Evolutionary conservation across 2,888 invertebrate species (phyloP).

Genomic region (Eudasyphora cyanicolor): DNA sequence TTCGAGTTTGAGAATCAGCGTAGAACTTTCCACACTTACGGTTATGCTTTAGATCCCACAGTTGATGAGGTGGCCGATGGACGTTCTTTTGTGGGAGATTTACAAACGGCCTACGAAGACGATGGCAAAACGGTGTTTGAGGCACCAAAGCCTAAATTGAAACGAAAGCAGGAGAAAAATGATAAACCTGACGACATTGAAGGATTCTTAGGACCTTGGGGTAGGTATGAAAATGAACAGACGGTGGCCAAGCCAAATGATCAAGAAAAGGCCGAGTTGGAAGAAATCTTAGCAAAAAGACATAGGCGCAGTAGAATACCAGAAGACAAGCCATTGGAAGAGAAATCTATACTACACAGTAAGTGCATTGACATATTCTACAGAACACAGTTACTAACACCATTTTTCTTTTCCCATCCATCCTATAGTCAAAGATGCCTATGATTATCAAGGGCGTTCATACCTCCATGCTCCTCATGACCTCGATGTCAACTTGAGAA

Average conservation of each 20-base stretch:
- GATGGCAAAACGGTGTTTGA: slow-evolving; percentile 96
- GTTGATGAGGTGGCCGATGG: slow-evolving; percentile 83
- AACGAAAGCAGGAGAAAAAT: slow-evolving; percentile 93
- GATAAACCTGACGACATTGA: slow-evolving; percentile 94
- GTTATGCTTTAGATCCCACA: slow-evolving; percentile 97
- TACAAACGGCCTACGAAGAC: slow-evolving; percentile 86
- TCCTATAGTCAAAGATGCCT: slow-evolving; percentile 91
- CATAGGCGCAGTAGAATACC: slow-evolving; percentile 92
- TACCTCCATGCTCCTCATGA: slow-evolving; percentile 96
- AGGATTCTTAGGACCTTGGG: slow-evolving; percentile 99
- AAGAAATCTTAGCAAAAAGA: slow-evolving; percentile 95
- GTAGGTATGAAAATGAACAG: slow-evolving; percentile 94
- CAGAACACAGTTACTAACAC: background rate
- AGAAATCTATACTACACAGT: slow-evolving; percentile 96
- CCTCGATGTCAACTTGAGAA: slow-evolving; percentile 92
- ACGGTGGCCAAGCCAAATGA: slow-evolving; percentile 94
- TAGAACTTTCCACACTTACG: slow-evolving; percentile 95
- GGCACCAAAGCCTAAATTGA: slow-evolving; percentile 87
- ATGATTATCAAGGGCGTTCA: slow-evolving; percentile 98
- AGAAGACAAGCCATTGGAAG: slow-evolving; percentile 95
- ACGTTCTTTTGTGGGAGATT: slow-evolving; percentile 82
- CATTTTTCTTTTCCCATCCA: slow-evolving; percentile 3
- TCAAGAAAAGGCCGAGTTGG: slow-evolving; percentile 95
- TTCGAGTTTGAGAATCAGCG: slow-evolving; percentile 99
- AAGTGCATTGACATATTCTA: slow-evolving; percentile 76